Percentiles rank a stretch among this genome's conserved stretches.
Evolutionary conservation across 1,140 invertebrate genomes (phyloP).

Genomic region (Hyles euphorbiae): DNA sequence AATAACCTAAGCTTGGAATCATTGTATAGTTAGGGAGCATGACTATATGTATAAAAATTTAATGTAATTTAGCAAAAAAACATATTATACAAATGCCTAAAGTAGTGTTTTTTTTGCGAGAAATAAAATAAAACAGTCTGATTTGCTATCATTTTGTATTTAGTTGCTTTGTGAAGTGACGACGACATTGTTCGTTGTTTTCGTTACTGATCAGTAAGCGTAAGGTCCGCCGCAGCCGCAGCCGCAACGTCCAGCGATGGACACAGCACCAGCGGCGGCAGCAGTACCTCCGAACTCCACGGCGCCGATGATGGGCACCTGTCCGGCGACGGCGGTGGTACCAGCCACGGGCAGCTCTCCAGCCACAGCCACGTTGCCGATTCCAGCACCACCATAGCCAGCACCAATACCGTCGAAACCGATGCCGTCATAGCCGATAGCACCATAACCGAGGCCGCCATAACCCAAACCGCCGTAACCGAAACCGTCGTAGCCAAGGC

Average conservation of each 20-base stretch:
- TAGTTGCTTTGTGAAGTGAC: no score
- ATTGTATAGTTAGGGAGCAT: no score
- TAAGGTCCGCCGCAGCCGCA: constrained; percentile 13
- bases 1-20: no score
- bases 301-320: constrained; percentile 24
- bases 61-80: no score
- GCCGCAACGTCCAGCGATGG: constrained; percentile 23
- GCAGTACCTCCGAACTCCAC: constrained; percentile 22
- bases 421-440: constrained; percentile 7
- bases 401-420: constrained; percentile 15
- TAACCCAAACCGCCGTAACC: constrained; percentile 1
- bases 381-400: constrained; percentile 6
- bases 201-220: no score
- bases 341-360: constrained; percentile 22
- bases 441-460: constrained; percentile 10
- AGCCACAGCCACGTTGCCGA: constrained; percentile 14
- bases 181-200: no score
- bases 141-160: no score
- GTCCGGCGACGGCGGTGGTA: constrained; percentile 17
- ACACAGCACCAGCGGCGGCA: constrained; percentile 19
- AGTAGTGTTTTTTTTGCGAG: no score
- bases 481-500: constrained; percentile 2
- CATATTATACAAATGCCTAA: no score
- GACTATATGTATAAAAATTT: no score
- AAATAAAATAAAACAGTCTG: no score